Evolutionary conservation across 2,113 vertebrate genomes (phyloP).

Genomic region (Sapayoa aenigma): DNA sequence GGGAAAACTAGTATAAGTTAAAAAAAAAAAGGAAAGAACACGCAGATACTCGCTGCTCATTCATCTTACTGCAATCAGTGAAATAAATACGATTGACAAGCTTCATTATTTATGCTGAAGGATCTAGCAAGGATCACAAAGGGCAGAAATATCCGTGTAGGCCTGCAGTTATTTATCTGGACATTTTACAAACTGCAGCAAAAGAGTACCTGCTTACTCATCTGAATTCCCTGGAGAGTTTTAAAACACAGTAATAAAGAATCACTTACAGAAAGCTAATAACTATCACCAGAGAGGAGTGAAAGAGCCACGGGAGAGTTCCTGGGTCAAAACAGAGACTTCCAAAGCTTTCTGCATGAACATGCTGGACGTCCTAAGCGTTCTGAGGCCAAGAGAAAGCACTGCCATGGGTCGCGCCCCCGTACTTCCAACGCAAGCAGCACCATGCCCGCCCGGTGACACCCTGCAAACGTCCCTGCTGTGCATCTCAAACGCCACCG

Average conservation of each 20-base stretch:
- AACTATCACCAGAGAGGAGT: background rate
- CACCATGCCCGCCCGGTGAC: fast-evolving
- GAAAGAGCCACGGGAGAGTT: background rate
- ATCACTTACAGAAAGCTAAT: background rate
- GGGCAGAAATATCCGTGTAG: background rate
- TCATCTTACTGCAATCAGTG: background rate
- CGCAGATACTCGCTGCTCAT: background rate
- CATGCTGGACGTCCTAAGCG: background rate
- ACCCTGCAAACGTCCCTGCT: background rate
- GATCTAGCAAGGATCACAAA: background rate
- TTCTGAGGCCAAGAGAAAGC: background rate
- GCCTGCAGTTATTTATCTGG: background rate
- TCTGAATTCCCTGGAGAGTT: background rate
- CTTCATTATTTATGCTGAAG: background rate
- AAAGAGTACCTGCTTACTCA: constrained; percentile 13
- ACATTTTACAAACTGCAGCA: background rate
- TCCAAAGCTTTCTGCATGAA: background rate
- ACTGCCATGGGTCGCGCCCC: too few relatives aligned
- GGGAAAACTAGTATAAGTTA: background rate
- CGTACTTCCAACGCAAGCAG: fast-evolving
- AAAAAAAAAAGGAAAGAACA: background rate
- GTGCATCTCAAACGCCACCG: fast-evolving
- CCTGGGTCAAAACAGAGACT: background rate
- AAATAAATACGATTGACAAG: background rate
- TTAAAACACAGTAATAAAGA: constrained; percentile 30